These are phyloP conservation scores for Drosophila punjabiensis DNA, from an alignment of 1,140 invertebrate genomes.

Conservation along the genomic window DNA sequence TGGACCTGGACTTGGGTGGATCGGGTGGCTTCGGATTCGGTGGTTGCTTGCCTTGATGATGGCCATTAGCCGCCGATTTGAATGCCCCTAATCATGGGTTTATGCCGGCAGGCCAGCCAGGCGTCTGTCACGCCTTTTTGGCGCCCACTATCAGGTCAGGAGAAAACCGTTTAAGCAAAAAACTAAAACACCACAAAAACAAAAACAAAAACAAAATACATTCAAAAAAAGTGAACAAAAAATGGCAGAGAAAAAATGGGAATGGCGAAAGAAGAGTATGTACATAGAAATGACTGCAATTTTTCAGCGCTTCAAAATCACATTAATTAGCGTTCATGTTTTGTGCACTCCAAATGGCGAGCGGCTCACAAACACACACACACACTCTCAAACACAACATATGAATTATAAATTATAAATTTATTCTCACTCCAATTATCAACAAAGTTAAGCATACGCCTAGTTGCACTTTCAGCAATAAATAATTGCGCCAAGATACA, in stretches of 20 bases:
- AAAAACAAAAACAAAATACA: constrained; percentile 3
- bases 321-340: constrained; percentile 76
- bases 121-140: constrained; percentile 58
- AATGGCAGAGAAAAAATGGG: constrained; percentile 4
- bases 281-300: constrained; percentile 60
- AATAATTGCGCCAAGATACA: constrained; percentile 67
- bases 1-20: constrained; percentile 6
- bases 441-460: constrained; percentile 82
- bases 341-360: constrained; percentile 45
- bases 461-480: constrained; percentile 79
- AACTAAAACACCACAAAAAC: constrained; percentile 1
- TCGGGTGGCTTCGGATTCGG: background rate
- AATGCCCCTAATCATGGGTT: constrained; percentile 56
- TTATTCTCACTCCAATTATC: constrained; percentile 82
- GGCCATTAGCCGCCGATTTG: constrained; percentile 50
- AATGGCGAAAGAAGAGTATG: constrained; percentile 20
- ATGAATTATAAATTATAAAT: constrained; percentile 75
- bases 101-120: background rate
- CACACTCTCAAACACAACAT: constrained; percentile 26
- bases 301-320: constrained; percentile 66
- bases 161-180: constrained; percentile 38
- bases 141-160: constrained; percentile 48
- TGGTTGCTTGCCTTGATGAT: constrained; percentile 28
- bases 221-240: constrained; percentile 1
- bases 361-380: constrained; percentile 15